These are phyloP conservation scores for Phoeniculus purpureus DNA, from an alignment of 2,797 vertebrate species.

Conservation along the genomic window DNA sequence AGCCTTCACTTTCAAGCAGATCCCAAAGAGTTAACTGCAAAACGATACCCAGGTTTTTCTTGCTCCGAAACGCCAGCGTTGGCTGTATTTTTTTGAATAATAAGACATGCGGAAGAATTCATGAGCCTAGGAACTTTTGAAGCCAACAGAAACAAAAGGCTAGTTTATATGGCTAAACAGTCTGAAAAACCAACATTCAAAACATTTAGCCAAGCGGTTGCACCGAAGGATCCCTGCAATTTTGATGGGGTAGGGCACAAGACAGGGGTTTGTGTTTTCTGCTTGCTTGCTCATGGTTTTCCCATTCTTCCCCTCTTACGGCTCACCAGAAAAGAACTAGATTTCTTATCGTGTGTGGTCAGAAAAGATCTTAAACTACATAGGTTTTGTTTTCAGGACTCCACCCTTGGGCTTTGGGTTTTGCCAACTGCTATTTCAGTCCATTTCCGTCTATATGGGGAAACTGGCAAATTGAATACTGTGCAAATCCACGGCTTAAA, in stretches of 20 bases:
- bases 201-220: conserved; percentile 20
- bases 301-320: conserved; percentile 26
- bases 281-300: conserved; percentile 41
- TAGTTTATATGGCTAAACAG: conserved; percentile 39
- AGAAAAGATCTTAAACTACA: conserved; percentile 45
- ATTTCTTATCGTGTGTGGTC: conserved; percentile 19
- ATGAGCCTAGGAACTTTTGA: conserved; percentile 8
- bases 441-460: conserved; percentile 75
- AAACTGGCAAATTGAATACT: conserved; percentile 74
- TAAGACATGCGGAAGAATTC: conserved; percentile 15
- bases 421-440: conserved; percentile 74
- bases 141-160: conserved; percentile 60
- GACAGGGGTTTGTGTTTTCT: not conserved
- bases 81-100: conserved; percentile 48
- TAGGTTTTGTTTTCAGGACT: conserved; percentile 67
- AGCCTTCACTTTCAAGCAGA: not conserved
- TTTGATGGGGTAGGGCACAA: conserved; percentile 1
- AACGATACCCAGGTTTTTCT: conserved; percentile 26
- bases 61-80: conserved; percentile 15
- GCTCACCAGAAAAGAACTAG: conserved; percentile 30
- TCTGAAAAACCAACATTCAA: conserved; percentile 40
- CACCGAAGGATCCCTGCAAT: not conserved
- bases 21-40: conserved; percentile 24
- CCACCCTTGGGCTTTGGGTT: conserved; percentile 66
- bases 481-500: conserved; percentile 70